Evolutionary conservation across 2,888 invertebrate genomes (phyloP).

Genomic region (Molorchus minor): DNA sequence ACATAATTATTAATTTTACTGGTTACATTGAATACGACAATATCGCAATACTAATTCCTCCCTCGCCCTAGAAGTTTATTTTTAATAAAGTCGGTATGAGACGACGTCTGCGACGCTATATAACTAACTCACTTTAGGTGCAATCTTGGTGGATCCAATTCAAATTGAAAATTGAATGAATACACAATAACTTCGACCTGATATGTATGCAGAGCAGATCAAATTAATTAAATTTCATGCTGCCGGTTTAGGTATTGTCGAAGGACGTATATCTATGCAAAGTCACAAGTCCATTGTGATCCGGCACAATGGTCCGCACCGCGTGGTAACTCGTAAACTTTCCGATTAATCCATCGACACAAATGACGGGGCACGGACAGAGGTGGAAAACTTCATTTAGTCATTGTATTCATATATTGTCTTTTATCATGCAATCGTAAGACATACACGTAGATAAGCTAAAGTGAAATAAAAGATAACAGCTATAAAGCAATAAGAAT

Average conservation of each 20-base stretch:
- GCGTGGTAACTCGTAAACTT: slow-evolving; percentile 58
- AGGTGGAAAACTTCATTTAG: no score
- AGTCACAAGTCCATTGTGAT: slow-evolving; percentile 61
- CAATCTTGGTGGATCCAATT: slow-evolving; percentile 26
- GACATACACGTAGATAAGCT: neutral
- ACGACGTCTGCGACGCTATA: neutral
- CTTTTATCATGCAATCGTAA: no score
- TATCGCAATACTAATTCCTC: no score
- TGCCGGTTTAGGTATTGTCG: slow-evolving; percentile 54
- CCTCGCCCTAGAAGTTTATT: no score
- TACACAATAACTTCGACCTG: slow-evolving; percentile 56
- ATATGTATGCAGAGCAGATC: slow-evolving; percentile 54
- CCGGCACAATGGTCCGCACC: slow-evolving; percentile 55
- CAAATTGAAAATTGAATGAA: slow-evolving; percentile 37
- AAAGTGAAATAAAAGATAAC: no score
- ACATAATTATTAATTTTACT: no score
- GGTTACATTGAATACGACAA: no score
- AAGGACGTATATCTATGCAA: slow-evolving; percentile 56
- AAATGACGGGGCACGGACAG: no score
- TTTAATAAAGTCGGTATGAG: no score
- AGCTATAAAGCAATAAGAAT: no score
- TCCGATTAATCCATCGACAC: slow-evolving; percentile 58
- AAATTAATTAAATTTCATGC: slow-evolving; percentile 57
- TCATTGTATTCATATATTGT: no score
- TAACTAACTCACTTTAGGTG: slow-evolving; percentile 29